Evolutionary conservation across 2,888 invertebrate species (phyloP), one percentile per base, ranked within the genome.

Genomic region (Eugnorisma glareosa): DNA sequence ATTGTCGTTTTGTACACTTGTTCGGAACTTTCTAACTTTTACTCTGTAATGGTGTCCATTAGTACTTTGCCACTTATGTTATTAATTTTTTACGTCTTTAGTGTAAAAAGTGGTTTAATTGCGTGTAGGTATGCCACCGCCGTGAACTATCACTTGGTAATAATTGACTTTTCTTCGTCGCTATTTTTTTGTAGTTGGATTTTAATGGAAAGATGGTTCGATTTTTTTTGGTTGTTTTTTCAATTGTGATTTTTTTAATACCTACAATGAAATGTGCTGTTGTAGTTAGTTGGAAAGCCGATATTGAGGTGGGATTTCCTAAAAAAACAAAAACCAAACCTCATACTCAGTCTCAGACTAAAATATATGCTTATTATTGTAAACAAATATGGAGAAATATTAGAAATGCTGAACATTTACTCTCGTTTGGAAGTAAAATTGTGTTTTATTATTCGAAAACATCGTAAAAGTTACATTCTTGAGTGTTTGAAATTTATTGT

Each of bases 21-120:
- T 89, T 78, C 83, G 80, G 79, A 81, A 92, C 94, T 95, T 94
- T 95, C 95, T 94, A 95, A 94, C 94, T 94, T 94, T 94, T 94
- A 94, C 94, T 91, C 89, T 77, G 90, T 90, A 90, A 91, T 92
- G 89, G 89, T 90, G 85, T 88, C 91, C 91, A 92, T 93, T 93
- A 90, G 88, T 86, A 87, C 81, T 88, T 89, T 73, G 85, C 84
- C 89, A 91, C 91, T 91, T 89, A 90, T 86, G 89, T 90, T 89
- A 90, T 90, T 90, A 89, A 79, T 89, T 90, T 88, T 88, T 87
- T 83, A 83, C 77, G 73, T 81, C 79, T 77, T 84, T 83, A 67
- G 51, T 83, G 67, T 70, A 85, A 87, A 87, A 86, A 81, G 76
- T 86, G 64, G 80, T 87, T 86, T 90, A 87, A 87, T 88, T 90